Evolutionary conservation across 2,113 vertebrate species (phyloP), one percentile per base, ranked within the genome.

Genomic region (Galemys pyrenaicus): DNA sequence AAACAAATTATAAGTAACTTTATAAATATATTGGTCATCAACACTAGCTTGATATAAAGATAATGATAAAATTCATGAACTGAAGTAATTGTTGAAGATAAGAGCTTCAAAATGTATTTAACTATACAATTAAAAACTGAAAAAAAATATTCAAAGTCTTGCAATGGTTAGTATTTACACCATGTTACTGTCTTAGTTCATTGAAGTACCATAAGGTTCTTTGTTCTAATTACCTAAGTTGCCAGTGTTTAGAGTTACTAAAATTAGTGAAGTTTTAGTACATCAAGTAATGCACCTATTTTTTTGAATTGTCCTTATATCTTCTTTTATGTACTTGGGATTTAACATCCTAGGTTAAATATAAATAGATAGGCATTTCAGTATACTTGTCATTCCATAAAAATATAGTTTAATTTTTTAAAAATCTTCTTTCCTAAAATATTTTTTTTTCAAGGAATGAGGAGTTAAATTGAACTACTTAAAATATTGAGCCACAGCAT

Each of bases 311-410:
- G 9, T 37, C 28, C 6, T 94, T 60, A 4, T 0, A 30, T 41
- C 75, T 82, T 49, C 35, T 56, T 85, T 84, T 4, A 83, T 49
- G 51, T 28, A 1, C 87, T 91, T 95, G 35, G 10, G 16, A 92
- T 54, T 87, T 91, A 91, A 68, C 30, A 74, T 2, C 92, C 75
- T 93, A 80, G 95, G 85, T 58, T 0, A 88, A 92, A 83, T 73
- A 68, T 60, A 79, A 64, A 82, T 4, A 60, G 26, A 2, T 51
- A 16, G 90, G 10, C 85, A 92, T 89, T 93, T 56, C 20, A 88
- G 65, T 95, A 75, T 35, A 79, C 65, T 86, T 6, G 78, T 54
- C 79, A 49, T 82, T 49, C 4, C n/a, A 77, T 24, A 79, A 37
- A 11, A 73, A 62, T 44, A 8, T 70, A 2, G 5, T 32, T n/a